These are phyloP conservation scores for Chaetura pelagica DNA, from an alignment of 2,113 vertebrate species.

Conservation along the genomic window DNA sequence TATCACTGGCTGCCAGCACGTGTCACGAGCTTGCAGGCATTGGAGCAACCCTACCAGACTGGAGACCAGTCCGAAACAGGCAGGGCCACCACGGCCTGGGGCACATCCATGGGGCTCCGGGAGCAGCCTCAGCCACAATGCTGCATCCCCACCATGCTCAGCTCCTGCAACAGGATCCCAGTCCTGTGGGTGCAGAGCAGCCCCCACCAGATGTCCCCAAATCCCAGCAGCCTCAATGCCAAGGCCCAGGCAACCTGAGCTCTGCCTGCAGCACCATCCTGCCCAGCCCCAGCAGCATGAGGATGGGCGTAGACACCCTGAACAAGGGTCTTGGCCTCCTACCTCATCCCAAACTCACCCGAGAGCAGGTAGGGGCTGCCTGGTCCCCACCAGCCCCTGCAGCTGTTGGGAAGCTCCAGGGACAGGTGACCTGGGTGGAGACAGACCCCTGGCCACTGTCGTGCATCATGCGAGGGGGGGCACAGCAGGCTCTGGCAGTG, in stretches of 20 bases:
- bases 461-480: accelerated
- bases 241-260: accelerated
- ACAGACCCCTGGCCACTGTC: accelerated
- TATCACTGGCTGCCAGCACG: accelerated
- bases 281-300: background rate
- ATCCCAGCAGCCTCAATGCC: accelerated
- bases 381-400: background rate
- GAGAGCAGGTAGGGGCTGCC: background rate
- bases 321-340: no score
- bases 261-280: background rate
- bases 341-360: background rate
- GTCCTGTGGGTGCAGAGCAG: background rate
- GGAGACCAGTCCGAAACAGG: accelerated
- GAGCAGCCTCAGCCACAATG: background rate
- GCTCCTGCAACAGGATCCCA: background rate
- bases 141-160: accelerated
- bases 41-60: no score
- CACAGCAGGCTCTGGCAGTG: background rate
- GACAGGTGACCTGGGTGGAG: accelerated
- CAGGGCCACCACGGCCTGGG: accelerated
- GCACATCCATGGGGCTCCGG: accelerated
- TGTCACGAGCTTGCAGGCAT: background rate
- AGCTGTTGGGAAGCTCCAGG: accelerated
- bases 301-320: background rate
- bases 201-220: accelerated